Percentiles rank a stretch among this genome's conserved stretches.
Evolutionary conservation across 2,113 vertebrate genomes (phyloP).

Genomic region (Rafetus swinhoei): DNA sequence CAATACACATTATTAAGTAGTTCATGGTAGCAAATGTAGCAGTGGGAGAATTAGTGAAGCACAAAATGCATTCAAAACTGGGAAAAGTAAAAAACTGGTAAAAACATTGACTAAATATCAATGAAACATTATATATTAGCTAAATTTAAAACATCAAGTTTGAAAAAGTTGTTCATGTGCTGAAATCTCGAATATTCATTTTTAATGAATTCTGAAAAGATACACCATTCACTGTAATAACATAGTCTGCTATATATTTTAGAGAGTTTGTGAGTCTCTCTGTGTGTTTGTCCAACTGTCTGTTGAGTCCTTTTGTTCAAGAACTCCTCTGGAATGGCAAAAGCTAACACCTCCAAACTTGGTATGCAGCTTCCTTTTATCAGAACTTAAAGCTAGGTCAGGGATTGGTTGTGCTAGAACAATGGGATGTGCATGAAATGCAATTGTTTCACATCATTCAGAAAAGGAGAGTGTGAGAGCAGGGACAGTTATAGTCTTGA

Average conservation of each 20-base stretch:
- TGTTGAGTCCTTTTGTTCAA: no score
- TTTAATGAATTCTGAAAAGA: conserved; percentile 26
- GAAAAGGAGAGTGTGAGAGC: no score
- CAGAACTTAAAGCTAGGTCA: no score
- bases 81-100: background rate
- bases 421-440: no score
- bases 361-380: no score
- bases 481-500: background rate
- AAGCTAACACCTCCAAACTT: no score
- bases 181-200: background rate
- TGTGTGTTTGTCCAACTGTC: no score
- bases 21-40: background rate
- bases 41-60: background rate
- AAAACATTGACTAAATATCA: background rate
- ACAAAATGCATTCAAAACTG: background rate
- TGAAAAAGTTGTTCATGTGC: background rate
- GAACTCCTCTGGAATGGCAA: no score
- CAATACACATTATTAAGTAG: background rate
- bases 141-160: background rate
- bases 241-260: no score
- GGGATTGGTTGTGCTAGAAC: no score
- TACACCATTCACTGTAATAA: conserved; percentile 7
- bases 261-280: no score
- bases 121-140: background rate
- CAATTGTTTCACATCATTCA: no score